Evolutionary conservation across 1,140 invertebrate species (phyloP), one percentile per base, ranked within the genome.

Genomic region (Hypothenemus hampei): DNA sequence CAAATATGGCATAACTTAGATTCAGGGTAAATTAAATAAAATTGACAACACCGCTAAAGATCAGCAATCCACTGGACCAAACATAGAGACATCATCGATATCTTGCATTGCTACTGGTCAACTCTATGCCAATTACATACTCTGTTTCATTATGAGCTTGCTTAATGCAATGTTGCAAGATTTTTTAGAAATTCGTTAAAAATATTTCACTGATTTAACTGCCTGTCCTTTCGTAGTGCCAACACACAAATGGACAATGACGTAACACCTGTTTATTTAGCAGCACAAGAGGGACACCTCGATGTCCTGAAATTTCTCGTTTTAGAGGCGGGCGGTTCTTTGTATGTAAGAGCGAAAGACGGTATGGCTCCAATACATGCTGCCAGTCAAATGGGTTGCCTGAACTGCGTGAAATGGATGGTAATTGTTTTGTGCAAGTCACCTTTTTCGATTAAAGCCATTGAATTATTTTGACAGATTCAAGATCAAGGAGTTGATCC

Each of bases 181-280:
- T n/a, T n/a, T n/a, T n/a, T n/a, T n/a, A n/a, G n/a, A n/a, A n/a
- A n/a, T n/a, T n/a, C n/a, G n/a, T n/a, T n/a, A n/a, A n/a, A n/a
- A n/a, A n/a, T n/a, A n/a, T n/a, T n/a, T n/a, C n/a, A n/a, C n/a
- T n/a, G n/a, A n/a, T n/a, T n/a, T n/a, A n/a, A n/a, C n/a, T n/a
- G n/a, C n/a, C n/a, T n/a, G n/a, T n/a, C n/a, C 73, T 16, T 37
- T 37, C 36, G n/a, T 29, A 89, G 86, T 75, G 87, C 89, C 50
- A 91, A 91, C 74, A 84, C 85, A 58, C 87, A 90, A 69, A 90
- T 91, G 86, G 87, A 89, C 72, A 91, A 91, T 73, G 88, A 90
- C 70, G 87, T 89, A 47, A 91, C 89, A 8, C 86, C 89, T n/a
- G 87, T 89, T 3, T 93, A 93, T 69, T 73, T 93, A 64, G 89